Evolutionary conservation across 2,888 invertebrate species (phyloP), one percentile per base, ranked within the genome.

Genomic region (Ellobium chinense): DNA sequence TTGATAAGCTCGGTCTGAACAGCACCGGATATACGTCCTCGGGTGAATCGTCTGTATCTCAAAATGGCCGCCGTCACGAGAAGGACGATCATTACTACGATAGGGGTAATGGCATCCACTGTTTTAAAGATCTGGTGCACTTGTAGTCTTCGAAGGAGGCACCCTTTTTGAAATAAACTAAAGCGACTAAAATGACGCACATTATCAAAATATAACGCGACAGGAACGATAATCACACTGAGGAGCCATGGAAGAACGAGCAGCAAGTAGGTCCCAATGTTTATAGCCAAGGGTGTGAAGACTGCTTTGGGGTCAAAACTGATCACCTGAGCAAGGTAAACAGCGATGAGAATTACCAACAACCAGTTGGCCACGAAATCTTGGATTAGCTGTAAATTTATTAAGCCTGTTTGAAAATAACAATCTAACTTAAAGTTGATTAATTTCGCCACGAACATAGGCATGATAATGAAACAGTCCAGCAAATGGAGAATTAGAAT

Each of bases 321-420:
- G 1, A 36, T 2, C 18, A 72, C 31, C 58, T 72, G 72, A 7
- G 72, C 72, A 9, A 72, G 34, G 72, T 56, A 72, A 24, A 72
- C 36, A n/a, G 31, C 31, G 5, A 72, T 21, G 21, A 72, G 31
- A 21, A 72, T 72, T 1, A 72, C 21, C 37, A 72, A 7, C 24
- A 60, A 36, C 72, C 72, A 72, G 24, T 58, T 70, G 29, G 70
- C 31, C 21, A 70, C 31, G 14, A 70, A 56, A 5, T 70, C 56
- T 31, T 58, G 56, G n/a, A 72, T 58, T 7, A 70, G 70, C 0
- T 18, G 1, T 1, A 70, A n/a, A 31, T 70, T 70, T 29, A 29
- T n/a, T 2, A 70, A 18, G 27, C 14, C 21, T 21, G 54, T 5
- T 1, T 9, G 3, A 9, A 29, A 9, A 21, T 14, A 0, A 21